Conservation (phyloP, 92 coral and sea anemone species). For the Heteractis magnifica region DNA sequence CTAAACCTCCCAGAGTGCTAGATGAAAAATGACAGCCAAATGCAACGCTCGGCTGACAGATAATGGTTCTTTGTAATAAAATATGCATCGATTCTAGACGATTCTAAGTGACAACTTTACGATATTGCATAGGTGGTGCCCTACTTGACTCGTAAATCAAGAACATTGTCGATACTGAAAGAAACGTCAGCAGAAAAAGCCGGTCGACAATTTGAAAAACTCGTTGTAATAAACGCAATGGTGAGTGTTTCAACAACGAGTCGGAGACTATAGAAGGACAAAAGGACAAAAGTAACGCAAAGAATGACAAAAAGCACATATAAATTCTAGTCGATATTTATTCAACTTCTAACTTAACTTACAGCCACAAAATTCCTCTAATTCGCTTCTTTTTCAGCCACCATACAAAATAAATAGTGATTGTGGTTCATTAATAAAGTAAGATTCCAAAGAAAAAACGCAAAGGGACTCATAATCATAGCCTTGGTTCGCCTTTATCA, state of each 20-base stretch:
- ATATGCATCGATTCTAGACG: neutral
- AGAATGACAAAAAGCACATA: neutral
- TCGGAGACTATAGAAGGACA: neutral
- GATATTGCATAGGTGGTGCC: too few species aligned
- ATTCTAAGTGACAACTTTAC: neutral
- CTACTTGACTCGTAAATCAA: too few species aligned
- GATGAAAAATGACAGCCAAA: neutral
- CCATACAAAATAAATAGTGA: neutral
- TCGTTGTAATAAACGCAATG: too few species aligned
- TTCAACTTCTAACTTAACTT: neutral
- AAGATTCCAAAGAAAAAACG: neutral
- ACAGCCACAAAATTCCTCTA: neutral
- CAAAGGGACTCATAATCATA: neutral
- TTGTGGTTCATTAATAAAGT: neutral
- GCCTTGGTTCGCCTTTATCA: neutral
- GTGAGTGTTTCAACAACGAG: neutral
- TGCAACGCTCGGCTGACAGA: neutral
- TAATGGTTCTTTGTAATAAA: neutral
- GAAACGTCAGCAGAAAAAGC: too few species aligned
- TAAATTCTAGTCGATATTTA: neutral
- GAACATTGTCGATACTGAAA: too few species aligned
- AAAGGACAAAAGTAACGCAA: neutral
- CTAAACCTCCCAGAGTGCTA: neutral
- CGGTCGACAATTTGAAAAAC: too few species aligned
- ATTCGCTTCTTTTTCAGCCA: neutral